These are phyloP conservation scores for Dione juno DNA, from an alignment of 2,888 invertebrate species.

Conservation along the genomic window DNA sequence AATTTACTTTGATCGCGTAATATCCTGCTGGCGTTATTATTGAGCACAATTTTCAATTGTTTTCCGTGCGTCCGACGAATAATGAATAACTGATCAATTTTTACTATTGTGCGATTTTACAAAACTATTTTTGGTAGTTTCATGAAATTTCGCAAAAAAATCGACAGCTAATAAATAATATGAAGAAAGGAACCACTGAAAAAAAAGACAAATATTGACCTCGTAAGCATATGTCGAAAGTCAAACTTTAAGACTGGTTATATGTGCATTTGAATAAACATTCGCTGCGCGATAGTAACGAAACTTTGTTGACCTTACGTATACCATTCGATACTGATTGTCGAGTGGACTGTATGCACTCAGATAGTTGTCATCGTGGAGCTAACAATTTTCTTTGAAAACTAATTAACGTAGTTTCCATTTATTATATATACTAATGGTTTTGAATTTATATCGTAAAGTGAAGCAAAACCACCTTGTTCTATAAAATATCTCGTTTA, in stretches of 20 bases:
- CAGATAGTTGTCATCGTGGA: constrained; percentile 71
- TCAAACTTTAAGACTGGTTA: constrained; percentile 71
- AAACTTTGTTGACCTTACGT: constrained; percentile 75
- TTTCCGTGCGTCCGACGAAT: constrained; percentile 57
- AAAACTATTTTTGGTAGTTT: constrained; percentile 21
- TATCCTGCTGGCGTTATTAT: constrained; percentile 73
- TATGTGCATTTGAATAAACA: constrained; percentile 82
- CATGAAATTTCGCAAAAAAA: constrained; percentile 28
- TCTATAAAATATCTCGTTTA: constrained; percentile 52
- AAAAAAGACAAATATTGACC: constrained; percentile 80
- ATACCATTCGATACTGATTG: constrained; percentile 63
- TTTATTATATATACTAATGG: too few relatives aligned
- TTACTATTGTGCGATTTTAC: constrained; percentile 30
- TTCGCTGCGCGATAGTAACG: constrained; percentile 71
- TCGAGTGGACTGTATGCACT: constrained; percentile 58
- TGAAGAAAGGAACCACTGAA: constrained; percentile 64
- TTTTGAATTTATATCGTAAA: constrained; percentile 44
- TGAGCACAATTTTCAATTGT: constrained; percentile 69
- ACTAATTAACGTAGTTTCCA: background rate
- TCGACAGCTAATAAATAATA: constrained; percentile 47
- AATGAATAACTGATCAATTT: constrained; percentile 45
- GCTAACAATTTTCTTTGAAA: background rate
- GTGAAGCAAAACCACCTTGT: constrained; percentile 57
- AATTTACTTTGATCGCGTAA: constrained; percentile 79
- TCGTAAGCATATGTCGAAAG: constrained; percentile 80